A percentile compares a stretch with the other conserved stretches of the same genome.
phyloP scores from a whole-genome alignment of 2,113 vertebrate genomes.

The Lepisosteus oculatus region DNA sequence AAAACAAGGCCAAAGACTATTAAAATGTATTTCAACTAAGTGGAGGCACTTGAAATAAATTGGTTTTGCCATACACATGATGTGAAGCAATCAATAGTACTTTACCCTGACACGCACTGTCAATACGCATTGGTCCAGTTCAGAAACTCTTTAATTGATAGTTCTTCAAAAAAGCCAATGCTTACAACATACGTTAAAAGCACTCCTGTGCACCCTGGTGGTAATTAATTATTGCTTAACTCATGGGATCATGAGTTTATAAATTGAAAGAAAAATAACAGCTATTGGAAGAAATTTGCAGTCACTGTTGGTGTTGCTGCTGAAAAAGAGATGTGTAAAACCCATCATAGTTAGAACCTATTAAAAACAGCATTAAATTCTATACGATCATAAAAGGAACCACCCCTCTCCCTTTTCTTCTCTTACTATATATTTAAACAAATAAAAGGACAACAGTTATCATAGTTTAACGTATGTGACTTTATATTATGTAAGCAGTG shows the following conservation, averaged over 20 bases:
- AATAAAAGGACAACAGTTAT: too few relatives aligned
- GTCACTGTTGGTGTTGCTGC: slow-evolving; percentile 5
- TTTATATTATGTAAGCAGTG: too few relatives aligned
- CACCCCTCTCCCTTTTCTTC: too few relatives aligned
- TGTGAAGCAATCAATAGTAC: slow-evolving; percentile 79
- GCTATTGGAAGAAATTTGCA: neutral
- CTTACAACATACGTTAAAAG: slow-evolving; percentile 56
- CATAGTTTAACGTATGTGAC: too few relatives aligned
- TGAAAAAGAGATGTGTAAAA: neutral
- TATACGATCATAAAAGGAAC: too few relatives aligned
- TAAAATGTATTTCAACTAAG: slow-evolving; percentile 77
- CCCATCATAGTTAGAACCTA: neutral
- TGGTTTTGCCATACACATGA: slow-evolving; percentile 83
- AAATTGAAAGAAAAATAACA: slow-evolving; percentile 25
- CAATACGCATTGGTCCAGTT: slow-evolving; percentile 80
- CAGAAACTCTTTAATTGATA: slow-evolving; percentile 78
- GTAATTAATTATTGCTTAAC: slow-evolving; percentile 69
- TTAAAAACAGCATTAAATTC: too few relatives aligned
- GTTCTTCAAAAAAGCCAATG: slow-evolving; percentile 66
- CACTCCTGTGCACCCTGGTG: slow-evolving; percentile 58
- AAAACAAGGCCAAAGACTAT: slow-evolving; percentile 36
- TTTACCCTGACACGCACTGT: slow-evolving; percentile 78
- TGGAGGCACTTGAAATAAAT: slow-evolving; percentile 79
- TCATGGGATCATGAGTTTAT: slow-evolving; percentile 44
- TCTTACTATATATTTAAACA: too few relatives aligned